A percentile compares a stretch with the other conserved stretches of the same genome.
phyloP scores from a whole-genome alignment of 2,888 invertebrate genomes.

The Polylopha cassiicola region DNA sequence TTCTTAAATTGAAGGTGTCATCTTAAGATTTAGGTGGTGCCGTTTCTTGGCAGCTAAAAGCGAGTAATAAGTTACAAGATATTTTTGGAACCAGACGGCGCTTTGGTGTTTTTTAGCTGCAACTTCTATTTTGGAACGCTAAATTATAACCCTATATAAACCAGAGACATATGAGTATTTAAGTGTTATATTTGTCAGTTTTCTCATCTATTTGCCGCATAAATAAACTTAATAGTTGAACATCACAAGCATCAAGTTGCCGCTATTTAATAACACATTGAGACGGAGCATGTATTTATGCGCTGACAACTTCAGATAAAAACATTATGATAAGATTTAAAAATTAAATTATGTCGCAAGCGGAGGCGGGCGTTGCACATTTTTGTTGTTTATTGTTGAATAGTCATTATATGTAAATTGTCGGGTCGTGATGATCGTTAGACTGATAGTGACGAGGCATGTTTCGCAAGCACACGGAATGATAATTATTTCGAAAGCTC shows the following conservation, averaged over 20 bases:
- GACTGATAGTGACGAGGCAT: constrained; percentile 71
- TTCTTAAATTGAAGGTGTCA: constrained; percentile 30
- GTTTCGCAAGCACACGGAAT: constrained; percentile 71
- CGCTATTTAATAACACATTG: too few species aligned
- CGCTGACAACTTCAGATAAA: constrained; percentile 13
- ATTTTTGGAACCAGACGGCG: constrained; percentile 3
- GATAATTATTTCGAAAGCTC: constrained; percentile 64
- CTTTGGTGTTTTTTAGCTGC: constrained; percentile 1
- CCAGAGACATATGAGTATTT: too few species aligned
- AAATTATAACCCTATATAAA: too few species aligned
- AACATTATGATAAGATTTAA: constrained; percentile 34
- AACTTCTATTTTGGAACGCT: constrained; percentile 12
- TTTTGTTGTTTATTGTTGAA: constrained; percentile 70
- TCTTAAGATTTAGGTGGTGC: constrained; percentile 33
- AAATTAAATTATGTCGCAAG: constrained; percentile 48
- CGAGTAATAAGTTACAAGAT: neutral
- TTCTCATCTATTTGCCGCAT: too few species aligned
- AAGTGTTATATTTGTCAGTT: too few species aligned
- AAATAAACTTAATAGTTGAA: too few species aligned
- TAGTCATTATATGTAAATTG: constrained; percentile 77
- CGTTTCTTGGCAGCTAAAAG: constrained; percentile 3
- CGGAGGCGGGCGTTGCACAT: constrained; percentile 46
- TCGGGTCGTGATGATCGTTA: constrained; percentile 71
- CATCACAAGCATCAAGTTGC: too few species aligned
- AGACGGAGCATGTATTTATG: too few species aligned